phyloP scores from a whole-genome alignment of 2,888 invertebrate species.

The Fragum fragum region DNA sequence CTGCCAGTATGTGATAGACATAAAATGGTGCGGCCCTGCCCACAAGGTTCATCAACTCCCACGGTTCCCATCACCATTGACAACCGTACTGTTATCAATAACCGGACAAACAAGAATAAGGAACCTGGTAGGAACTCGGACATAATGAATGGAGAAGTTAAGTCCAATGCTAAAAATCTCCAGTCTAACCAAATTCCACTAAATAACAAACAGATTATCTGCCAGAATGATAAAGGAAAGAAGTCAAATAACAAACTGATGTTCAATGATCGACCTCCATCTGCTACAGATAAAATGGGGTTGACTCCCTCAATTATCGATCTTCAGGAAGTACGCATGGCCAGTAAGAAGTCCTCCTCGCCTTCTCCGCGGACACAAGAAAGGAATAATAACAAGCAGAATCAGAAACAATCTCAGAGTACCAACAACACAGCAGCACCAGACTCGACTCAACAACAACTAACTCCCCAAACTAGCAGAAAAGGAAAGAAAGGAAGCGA shows the following conservation, averaged over 20 bases:
- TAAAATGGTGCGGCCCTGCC: constrained; percentile 24
- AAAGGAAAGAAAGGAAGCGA: constrained; percentile 34
- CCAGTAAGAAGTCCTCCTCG: constrained; percentile 20
- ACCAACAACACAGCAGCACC: constrained; percentile 18
- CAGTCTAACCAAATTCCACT: not conserved
- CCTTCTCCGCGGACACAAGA: constrained; percentile 30
- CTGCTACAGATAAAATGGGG: not conserved
- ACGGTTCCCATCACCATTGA: constrained; percentile 38
- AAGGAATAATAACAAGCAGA: constrained; percentile 24
- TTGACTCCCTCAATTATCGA: constrained; percentile 7
- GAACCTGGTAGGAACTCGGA: constrained; percentile 33
- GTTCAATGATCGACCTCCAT: constrained; percentile 11
- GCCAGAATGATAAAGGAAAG: constrained; percentile 22
- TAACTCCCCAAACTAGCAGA: constrained; percentile 4
- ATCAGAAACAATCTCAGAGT: constrained; percentile 18
- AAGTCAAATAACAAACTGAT: constrained; percentile 1
- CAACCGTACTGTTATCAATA: constrained; percentile 55
- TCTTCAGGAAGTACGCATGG: constrained; percentile 4
- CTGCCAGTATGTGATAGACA: not conserved
- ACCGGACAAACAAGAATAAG: constrained; percentile 48
- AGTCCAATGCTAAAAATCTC: constrained; percentile 18
- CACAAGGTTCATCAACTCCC: constrained; percentile 44
- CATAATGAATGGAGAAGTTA: constrained; percentile 31
- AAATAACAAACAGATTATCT: constrained; percentile 5
- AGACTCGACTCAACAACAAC: constrained; percentile 17